Base-by-base conservation (phyloP, 2,888 invertebrate genomes). In the Pterostichus madidus region DNA sequence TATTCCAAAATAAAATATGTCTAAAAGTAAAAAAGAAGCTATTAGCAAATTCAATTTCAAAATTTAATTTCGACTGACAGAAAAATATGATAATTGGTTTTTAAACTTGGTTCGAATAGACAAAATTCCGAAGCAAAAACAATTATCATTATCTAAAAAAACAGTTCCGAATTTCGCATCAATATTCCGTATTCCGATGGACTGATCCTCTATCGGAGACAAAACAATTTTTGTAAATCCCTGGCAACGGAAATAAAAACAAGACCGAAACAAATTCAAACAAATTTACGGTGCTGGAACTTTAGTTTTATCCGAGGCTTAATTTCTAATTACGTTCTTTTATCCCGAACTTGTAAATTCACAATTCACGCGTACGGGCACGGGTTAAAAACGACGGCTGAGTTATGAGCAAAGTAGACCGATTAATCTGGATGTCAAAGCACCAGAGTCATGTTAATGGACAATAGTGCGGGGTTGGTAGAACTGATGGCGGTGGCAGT, bases 271-370 rank as follows among this genome's bases (percentile, higher is more conserved):
- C 75, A 75, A 52, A 75, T 31, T 49, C 49, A 52, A 75, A 52
- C 75, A 75, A 75, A 75, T 75, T 75, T 75, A 75, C 32, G 75
- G 68, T 10, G 15, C n/a, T 39, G 44, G 44, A 71, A 71, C 13
- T 71, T 44, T 71, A 71, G 68, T 80, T 80, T 79, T 80, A 71
- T 80, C 80, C 80, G 53, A 17, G 80, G 80, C 80, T 80, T 80
- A 71, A 80, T 80, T 71, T 53, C 80, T 80, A 80, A 80, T 80
- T 80, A 80, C 64, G 56, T 77, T 56, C 77, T 77, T 77, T 77
- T 77, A 77, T 56, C 77, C 77, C 24, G 77, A 77, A 77, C 77
- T 77, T 77, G 77, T 77, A 77, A 77, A 77, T 77, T 53, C 56
- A 53, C 39, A 53, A 56, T 77, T 77, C 44, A 56, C 75, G 53